Base-by-base conservation (phyloP, 2,888 invertebrate genomes). In the Euplexia lucipara region DNA sequence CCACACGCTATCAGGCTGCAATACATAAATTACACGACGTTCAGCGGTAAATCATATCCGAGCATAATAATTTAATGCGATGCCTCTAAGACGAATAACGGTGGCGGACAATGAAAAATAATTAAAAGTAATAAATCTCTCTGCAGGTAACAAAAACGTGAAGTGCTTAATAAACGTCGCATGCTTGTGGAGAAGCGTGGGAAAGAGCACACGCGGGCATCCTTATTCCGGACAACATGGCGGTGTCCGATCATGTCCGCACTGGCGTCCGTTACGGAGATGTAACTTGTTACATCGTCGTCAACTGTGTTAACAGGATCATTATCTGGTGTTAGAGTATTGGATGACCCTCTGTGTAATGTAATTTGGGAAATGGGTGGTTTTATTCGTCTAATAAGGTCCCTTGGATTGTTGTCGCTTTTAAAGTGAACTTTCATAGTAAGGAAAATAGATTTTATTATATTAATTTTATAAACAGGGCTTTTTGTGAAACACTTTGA, bases 111-210 rank as follows among this genome's bases (percentile, higher is more conserved):
- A 94, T 94, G 93, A 92, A 92, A 92, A 92, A 93, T 95, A 95
- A 95, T 95, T 95, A 95, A 95, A 95, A 94, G 94, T 94, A 93
- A 95, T 95, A 95, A 95, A 95, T 95, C 95, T 95, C 94, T 78
- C 93, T 86, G 92, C 93, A 91, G 94, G 94, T 91, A 93, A 93
- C 94, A 94, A 93, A 93, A 94, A 93, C 91, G 90, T 90, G 92
- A 92, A 92, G 93, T 90, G 92, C 92, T 94, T 94, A 93, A 94
- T 92, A 94, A 92, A 91, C 92, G 93, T 93, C 92, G 94, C 94
- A 90, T 93, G 94, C 91, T 91, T 90, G 90, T 81, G 91, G 90
- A 81, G 80, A 83, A 83, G 70, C 92, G 94, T 94, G 94, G 91
- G 94, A 94, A 89, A 85, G 77, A 70, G 75, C 84, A 86, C 91